Evolutionary conservation across 2,888 invertebrate genomes (phyloP).

Genomic region (Macrosoma leucophasiata): DNA sequence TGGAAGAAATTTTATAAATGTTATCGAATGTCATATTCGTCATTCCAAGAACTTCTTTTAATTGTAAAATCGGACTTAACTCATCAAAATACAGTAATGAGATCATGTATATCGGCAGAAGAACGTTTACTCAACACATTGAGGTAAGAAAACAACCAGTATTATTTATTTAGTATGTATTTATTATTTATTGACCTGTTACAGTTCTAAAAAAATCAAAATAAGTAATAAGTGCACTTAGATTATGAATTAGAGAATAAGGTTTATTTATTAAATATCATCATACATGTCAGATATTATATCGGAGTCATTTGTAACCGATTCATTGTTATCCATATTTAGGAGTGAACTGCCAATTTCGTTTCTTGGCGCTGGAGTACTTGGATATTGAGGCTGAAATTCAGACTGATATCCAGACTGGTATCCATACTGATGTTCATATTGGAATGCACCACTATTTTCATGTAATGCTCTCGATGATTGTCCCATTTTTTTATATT

Average conservation of each 20-base stretch:
- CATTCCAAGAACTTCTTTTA: slow-evolving; percentile 18
- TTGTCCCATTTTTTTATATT: slow-evolving; percentile 9
- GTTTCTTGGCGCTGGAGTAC: slow-evolving; percentile 12
- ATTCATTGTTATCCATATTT: slow-evolving; percentile 18
- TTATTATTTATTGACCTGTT: too few species aligned
- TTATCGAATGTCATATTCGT: slow-evolving; percentile 18
- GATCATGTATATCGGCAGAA: slow-evolving; percentile 15
- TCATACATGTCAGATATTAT: slow-evolving; percentile 17
- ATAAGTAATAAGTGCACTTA: slow-evolving; percentile 13
- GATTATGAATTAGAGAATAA: slow-evolving; percentile 15
- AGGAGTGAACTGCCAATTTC: slow-evolving; percentile 12
- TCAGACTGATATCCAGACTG: slow-evolving; percentile 5
- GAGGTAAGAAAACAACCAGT: slow-evolving; percentile 13
- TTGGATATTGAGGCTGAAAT: slow-evolving; percentile 9
- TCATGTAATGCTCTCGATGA: slow-evolving; percentile 10
- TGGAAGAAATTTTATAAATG: slow-evolving; percentile 15
- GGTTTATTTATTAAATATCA: slow-evolving; percentile 15
- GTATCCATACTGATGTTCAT: slow-evolving; percentile 7
- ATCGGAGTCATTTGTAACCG: slow-evolving; percentile 14
- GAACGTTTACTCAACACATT: slow-evolving; percentile 15
- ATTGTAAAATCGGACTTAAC: slow-evolving; percentile 16
- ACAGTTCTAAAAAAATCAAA: too few species aligned
- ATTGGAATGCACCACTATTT: slow-evolving; percentile 6
- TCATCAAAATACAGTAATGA: slow-evolving; percentile 16
- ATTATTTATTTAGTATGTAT: slow-evolving; percentile 8